phyloP scores from a whole-genome alignment of 2,113 vertebrate species.

The Esox niger region DNA sequence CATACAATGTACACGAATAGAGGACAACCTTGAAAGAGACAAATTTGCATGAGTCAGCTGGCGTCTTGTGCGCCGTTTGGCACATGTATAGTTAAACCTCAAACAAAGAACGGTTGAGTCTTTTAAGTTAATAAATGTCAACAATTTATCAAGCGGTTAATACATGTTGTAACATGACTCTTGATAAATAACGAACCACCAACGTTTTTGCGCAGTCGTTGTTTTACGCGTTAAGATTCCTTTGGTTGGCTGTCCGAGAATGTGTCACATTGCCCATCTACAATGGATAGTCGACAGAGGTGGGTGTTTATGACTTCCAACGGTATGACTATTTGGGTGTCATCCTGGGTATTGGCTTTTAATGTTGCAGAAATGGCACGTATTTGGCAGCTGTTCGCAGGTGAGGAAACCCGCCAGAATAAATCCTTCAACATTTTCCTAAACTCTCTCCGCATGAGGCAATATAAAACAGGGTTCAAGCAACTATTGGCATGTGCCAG shows the following conservation, averaged over 20 bases:
- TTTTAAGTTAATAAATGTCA: too few relatives aligned
- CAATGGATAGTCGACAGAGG: slow-evolving; percentile 52
- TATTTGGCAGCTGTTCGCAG: slow-evolving; percentile 67
- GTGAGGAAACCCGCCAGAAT: slow-evolving; percentile 84
- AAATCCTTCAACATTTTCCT: slow-evolving; percentile 84
- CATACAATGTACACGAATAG: neutral
- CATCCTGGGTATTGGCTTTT: slow-evolving; percentile 75
- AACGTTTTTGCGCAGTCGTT: neutral
- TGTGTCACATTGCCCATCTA: slow-evolving; percentile 52
- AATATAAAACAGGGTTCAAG: slow-evolving; percentile 90
- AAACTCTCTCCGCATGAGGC: slow-evolving; percentile 89
- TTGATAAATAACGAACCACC: neutral
- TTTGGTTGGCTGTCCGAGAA: neutral
- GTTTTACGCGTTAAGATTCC: neutral
- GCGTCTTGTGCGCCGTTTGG: neutral
- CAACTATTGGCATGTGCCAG: slow-evolving; percentile 92
- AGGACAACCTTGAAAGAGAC: neutral
- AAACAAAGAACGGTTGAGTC: too few relatives aligned
- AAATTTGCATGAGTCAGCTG: neutral
- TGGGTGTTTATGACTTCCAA: slow-evolving; percentile 65
- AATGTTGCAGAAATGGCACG: slow-evolving; percentile 79
- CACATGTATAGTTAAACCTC: neutral
- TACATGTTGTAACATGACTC: neutral
- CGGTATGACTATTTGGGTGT: slow-evolving; percentile 63
- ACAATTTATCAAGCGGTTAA: neutral